Conservation (phyloP, 2,113 vertebrate species). For the Turdus rufiventris region DNA sequence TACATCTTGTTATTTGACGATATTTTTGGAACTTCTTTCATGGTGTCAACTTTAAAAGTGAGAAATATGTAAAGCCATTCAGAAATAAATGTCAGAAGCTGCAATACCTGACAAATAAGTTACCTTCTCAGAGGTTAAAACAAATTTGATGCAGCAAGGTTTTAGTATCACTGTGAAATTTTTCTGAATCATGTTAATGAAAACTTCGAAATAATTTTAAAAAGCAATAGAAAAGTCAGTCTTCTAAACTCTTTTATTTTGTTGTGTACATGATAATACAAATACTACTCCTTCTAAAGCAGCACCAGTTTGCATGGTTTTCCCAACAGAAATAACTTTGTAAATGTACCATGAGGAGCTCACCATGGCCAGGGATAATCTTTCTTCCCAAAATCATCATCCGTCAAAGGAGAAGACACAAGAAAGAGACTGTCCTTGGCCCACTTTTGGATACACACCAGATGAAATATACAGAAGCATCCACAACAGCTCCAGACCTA, state of each 20-base stretch:
- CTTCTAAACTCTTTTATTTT: background rate
- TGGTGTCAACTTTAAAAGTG: background rate
- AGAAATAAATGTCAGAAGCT: background rate
- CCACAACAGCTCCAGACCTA: conserved; percentile 95
- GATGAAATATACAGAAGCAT: conserved; percentile 95
- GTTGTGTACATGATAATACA: background rate
- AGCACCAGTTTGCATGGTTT: background rate
- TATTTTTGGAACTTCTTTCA: background rate
- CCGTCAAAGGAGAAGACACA: conserved; percentile 84
- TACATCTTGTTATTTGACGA: background rate
- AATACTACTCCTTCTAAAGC: background rate
- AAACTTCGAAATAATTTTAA: background rate
- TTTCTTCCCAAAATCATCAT: conserved; percentile 89
- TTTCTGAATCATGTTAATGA: background rate
- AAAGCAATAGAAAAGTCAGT: background rate
- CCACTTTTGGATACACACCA: conserved; percentile 97
- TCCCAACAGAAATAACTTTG: background rate
- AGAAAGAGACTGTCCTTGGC: conserved; percentile 92
- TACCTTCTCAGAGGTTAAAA: background rate
- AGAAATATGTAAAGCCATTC: background rate
- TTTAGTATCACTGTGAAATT: background rate
- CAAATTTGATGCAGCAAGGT: background rate
- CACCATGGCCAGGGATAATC: conserved; percentile 96
- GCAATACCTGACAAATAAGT: background rate
- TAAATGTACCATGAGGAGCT: conserved; percentile 21